Evolutionary conservation across 2,888 invertebrate species (phyloP).

Genomic region (Perizoma flavofasciatum): DNA sequence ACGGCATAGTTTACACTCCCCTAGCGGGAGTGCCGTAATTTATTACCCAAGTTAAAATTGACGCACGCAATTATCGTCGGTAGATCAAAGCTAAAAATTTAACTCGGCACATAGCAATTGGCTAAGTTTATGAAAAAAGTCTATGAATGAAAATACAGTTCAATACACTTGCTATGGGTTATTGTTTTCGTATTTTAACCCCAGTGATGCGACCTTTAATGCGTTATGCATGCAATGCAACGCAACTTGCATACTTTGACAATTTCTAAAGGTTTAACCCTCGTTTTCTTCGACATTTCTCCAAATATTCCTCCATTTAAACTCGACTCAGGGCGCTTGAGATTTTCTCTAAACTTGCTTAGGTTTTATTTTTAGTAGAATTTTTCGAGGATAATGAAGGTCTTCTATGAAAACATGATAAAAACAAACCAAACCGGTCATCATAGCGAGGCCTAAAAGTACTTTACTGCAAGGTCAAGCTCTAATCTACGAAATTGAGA

Average conservation of each 20-base stretch:
- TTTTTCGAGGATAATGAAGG: too few species aligned
- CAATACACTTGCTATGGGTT: background rate
- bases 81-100: background rate
- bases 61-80: slow-evolving; percentile 23
- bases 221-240: too few species aligned
- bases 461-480: slow-evolving; percentile 42
- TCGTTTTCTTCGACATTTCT: too few species aligned
- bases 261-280: too few species aligned
- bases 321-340: too few species aligned
- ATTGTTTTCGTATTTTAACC: too few species aligned
- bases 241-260: too few species aligned
- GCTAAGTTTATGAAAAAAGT: background rate
- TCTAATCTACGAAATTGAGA: slow-evolving; percentile 20
- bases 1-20: slow-evolving; percentile 45
- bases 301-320: too few species aligned
- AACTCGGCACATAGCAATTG: too few species aligned
- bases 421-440: slow-evolving; percentile 14
- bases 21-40: slow-evolving; percentile 47
- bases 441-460: slow-evolving; percentile 28
- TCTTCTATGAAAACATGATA: background rate
- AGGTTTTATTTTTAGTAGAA: too few species aligned
- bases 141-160: background rate
- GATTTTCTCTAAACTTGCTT: too few species aligned
- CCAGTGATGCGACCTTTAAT: too few species aligned
- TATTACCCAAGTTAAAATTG: slow-evolving; percentile 30